Base-by-base conservation (phyloP, 2,797 vertebrate species). In the Spinibarbus caldwelli region DNA sequence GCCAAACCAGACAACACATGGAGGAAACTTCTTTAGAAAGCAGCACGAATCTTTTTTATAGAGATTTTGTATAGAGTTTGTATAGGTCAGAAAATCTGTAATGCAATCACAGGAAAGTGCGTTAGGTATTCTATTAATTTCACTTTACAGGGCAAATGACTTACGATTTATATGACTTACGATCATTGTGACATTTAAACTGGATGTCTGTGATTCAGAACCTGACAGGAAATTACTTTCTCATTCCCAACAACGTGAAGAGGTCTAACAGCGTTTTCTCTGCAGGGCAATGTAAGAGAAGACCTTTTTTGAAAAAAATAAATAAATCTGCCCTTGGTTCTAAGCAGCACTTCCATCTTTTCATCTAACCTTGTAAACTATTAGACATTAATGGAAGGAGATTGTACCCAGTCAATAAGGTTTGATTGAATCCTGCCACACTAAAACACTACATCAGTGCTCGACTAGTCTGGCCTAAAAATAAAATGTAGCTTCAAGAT, bases 351-450 rank as follows among this genome's bases (percentile, higher is more conserved):
- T 71, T 82, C 80, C 80, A 71, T 71, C 49, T 83, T 47, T 64
- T 75, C 29, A 23, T 45, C 43, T 47, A 82, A 82, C 80, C 80
- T 73, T 31, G 29, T 47, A 62, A 82, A 75, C 54, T 64, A 62
- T 82, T 73, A 83, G 71, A 75, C 6, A 5, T 64, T 83, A 83
- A 83, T 83, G 29, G 31, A 83, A 64, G 57, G 41, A 83, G 52
- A 82, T 73, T 82, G 80, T 71, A 83, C 26, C 68, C 54, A 62
- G 70, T 83, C 70, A 75, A 62, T 83, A 64, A 83, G 23, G 57
- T 64, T 54, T 81, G 47, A 81, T 29, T 80, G 62, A 52, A 76
- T 57, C 49, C 73, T 57, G 73, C 49, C 52, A 45, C 57, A 38
- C 57, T 83, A 29, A 82, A 82, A 73, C 70, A 82, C 67, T 71